Evolutionary conservation across 2,797 vertebrate genomes (phyloP).

Genomic region (Melanotaenia trifasciata): DNA sequence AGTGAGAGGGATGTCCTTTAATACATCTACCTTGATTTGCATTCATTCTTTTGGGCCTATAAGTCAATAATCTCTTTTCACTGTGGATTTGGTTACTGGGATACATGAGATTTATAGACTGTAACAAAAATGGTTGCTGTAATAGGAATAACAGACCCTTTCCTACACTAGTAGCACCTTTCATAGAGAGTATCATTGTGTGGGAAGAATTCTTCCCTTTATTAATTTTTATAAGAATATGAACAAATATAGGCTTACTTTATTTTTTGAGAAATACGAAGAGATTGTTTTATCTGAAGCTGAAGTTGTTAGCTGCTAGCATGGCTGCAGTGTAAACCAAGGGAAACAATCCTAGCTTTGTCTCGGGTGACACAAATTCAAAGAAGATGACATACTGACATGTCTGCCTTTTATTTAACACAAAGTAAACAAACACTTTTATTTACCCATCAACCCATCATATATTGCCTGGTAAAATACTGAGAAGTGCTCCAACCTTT

Average conservation of each 20-base stretch:
- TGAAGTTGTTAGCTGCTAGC: too few relatives aligned
- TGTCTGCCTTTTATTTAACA: neutral
- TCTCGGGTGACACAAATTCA: neutral
- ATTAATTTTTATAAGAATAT: neutral
- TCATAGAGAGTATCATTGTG: too few relatives aligned
- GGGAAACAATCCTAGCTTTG: too few relatives aligned
- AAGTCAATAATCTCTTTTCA: constrained; percentile 81
- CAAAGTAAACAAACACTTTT: neutral
- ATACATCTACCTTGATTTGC: constrained; percentile 78
- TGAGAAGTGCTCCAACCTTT: neutral
- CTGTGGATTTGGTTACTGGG: constrained; percentile 44
- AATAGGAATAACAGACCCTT: constrained; percentile 60
- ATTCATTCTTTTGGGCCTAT: constrained; percentile 80
- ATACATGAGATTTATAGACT: constrained; percentile 46
- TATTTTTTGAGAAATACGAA: too few relatives aligned
- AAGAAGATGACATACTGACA: neutral
- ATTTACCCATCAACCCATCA: neutral
- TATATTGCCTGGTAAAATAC: neutral
- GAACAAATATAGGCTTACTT: neutral
- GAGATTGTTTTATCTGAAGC: too few relatives aligned
- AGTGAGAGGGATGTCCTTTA: constrained; percentile 83
- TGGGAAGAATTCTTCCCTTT: neutral
- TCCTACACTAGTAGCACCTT: constrained; percentile 1
- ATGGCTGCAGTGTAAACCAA: too few relatives aligned
- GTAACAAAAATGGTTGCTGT: constrained; percentile 61